A percentile compares a stretch with the other conserved stretches of the same genome.
Conservation (phyloP, 2,797 vertebrate species). For the Rhynchonycteris naso region DNA sequence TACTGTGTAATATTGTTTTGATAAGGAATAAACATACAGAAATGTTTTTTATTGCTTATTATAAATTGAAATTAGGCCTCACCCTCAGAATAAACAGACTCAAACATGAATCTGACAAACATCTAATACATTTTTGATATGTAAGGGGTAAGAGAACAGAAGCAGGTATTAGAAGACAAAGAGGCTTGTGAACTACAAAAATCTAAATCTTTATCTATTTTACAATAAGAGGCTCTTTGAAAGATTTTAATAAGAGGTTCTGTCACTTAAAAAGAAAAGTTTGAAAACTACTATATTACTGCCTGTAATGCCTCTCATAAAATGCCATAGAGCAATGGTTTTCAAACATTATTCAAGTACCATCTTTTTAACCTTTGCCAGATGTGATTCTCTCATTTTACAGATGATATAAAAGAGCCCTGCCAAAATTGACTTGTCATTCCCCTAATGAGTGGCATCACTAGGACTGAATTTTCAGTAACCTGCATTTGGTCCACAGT, state of each 20-base stretch:
- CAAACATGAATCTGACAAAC: not conserved
- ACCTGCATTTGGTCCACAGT: not conserved
- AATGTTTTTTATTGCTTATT: not conserved
- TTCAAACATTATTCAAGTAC: not conserved
- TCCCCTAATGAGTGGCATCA: not conserved
- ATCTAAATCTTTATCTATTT: not conserved
- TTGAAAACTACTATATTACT: not conserved
- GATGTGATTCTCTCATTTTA: not conserved
- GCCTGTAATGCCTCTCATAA: not conserved
- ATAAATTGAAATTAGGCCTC: not conserved
- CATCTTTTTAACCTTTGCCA: not conserved
- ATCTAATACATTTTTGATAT: not conserved
- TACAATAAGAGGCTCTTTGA: not conserved
- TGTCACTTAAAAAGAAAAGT: not conserved
- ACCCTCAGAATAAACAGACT: not conserved
- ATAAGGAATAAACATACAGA: not conserved
- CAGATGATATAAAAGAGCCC: not conserved
- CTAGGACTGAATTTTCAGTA: not conserved
- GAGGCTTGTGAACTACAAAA: not conserved
- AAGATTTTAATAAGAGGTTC: slow-evolving; percentile 2
- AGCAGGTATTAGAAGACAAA: not conserved
- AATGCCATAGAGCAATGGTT: not conserved
- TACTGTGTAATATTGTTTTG: not conserved
- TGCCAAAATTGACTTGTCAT: not conserved
- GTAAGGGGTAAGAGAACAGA: not conserved